Base-by-base conservation (phyloP, 1,140 invertebrate species). In the Centruroides vittatus region DNA sequence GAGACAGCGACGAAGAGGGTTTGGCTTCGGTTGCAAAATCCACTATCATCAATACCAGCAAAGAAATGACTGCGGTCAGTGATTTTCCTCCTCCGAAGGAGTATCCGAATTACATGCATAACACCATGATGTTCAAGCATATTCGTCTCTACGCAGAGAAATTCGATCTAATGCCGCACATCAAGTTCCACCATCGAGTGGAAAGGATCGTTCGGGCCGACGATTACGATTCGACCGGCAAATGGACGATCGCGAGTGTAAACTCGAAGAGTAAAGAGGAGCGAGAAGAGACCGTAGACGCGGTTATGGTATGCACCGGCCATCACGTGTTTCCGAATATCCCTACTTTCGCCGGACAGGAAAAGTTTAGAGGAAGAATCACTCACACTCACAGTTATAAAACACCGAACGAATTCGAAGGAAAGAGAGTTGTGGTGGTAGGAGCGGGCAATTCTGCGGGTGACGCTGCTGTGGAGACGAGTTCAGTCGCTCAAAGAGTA, bases 361-460 rank as follows among this genome's bases (percentile, higher is more conserved):
- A 52, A 61, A 67, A 67, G 10, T 80, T 80, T 63, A 66, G 73
- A 60, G 78, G 78, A 4, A 62, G 70, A 55, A 66, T 70, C 10
- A 62, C 79, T 5, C 79, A 80, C 61, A 73, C 76, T 3, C 73
- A 78, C 23, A 67, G 72, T 12, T 77, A 77, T 63, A 66, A 66
- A 46, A 66, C 64, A 41, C 62, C 60, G 10, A 50, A 57, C 3
- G 66, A 70, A 7, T 75, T 70, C 61, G 70, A 74, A 60, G 71
- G 69, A 34, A 73, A 76, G 63, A 66, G 65, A 23, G 72, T 77
- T 3, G 67, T 78, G 6, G 69, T 80, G 10, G 65, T 80, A 34
- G 79, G 79, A 11, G 73, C 80, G 36, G 79, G 79, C 5, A 80
- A 80, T 67, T 80, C 79, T 3, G 77, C 74, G 10, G 70, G 73